Evolutionary conservation across 1,140 invertebrate genomes (phyloP).

Genomic region (Heliconius melpomene): DNA sequence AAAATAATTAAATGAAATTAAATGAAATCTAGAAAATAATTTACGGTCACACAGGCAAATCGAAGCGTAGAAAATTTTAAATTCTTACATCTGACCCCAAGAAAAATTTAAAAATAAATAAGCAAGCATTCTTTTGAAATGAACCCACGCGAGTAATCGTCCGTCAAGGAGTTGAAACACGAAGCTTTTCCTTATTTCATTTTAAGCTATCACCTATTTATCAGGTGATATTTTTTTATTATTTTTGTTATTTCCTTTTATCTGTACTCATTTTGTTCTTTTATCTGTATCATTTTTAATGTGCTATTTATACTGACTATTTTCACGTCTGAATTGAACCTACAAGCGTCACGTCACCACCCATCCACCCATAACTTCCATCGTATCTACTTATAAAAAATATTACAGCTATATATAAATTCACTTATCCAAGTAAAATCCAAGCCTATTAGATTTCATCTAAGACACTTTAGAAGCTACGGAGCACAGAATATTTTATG

Average conservation of each 20-base stretch:
- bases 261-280: no score
- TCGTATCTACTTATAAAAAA: no score
- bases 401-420: neutral
- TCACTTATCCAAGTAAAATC: slow-evolving; percentile 6
- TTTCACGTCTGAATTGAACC: no score
- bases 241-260: neutral
- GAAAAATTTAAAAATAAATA: neutral
- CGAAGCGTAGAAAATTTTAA: no score
- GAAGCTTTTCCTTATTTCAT: neutral
- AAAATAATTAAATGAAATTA: no score
- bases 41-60: neutral
- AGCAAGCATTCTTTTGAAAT: slow-evolving; percentile 2
- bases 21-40: no score
- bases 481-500: slow-evolving; percentile 17
- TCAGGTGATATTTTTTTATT: neutral
- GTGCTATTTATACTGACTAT: no score
- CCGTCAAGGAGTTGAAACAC: slow-evolving; percentile 4
- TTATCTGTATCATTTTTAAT: neutral
- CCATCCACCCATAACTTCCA: no score
- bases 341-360: no score
- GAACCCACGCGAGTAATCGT: slow-evolving; percentile 1
- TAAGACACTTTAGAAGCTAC: slow-evolving; percentile 18
- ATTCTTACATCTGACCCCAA: neutral
- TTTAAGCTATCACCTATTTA: neutral
- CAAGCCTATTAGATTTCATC: slow-evolving; percentile 20